A percentile compares a stretch with the other conserved stretches of the same genome.
These are phyloP conservation scores for Crypturellus tataupa DNA, from an alignment of 2,797 vertebrate genomes.

Conservation along the genomic window DNA sequence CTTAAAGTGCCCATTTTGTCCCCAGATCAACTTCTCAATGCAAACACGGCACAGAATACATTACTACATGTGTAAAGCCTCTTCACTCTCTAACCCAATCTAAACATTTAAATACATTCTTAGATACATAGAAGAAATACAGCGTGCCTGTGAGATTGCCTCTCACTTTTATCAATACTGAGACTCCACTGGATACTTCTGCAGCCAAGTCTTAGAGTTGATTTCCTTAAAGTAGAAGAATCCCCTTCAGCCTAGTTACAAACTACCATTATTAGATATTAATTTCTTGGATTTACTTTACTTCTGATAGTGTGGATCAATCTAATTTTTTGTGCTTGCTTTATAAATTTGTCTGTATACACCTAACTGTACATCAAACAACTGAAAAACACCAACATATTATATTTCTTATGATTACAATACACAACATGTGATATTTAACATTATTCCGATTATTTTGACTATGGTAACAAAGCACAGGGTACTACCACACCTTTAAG, in stretches of 20 bases:
- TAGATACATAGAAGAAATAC: neutral
- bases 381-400: neutral
- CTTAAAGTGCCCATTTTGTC: slow-evolving; percentile 24
- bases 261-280: neutral
- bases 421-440: neutral
- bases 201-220: neutral
- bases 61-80: slow-evolving; percentile 6
- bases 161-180: neutral
- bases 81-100: neutral
- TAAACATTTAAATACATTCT: neutral
- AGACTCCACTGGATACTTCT: neutral
- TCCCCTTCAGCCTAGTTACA: neutral
- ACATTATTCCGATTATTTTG: neutral
- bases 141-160: neutral
- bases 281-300: neutral
- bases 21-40: slow-evolving; percentile 13
- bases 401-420: neutral
- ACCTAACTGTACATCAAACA: neutral
- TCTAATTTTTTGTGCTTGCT: neutral
- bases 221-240: neutral
- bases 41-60: slow-evolving; percentile 25
- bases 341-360: neutral
- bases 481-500: neutral
- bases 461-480: neutral
- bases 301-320: neutral